A percentile compares a stretch with the other conserved stretches of the same genome.
phyloP scores from a whole-genome alignment of 2,113 vertebrate genomes.

The Helogale parvula region DNA sequence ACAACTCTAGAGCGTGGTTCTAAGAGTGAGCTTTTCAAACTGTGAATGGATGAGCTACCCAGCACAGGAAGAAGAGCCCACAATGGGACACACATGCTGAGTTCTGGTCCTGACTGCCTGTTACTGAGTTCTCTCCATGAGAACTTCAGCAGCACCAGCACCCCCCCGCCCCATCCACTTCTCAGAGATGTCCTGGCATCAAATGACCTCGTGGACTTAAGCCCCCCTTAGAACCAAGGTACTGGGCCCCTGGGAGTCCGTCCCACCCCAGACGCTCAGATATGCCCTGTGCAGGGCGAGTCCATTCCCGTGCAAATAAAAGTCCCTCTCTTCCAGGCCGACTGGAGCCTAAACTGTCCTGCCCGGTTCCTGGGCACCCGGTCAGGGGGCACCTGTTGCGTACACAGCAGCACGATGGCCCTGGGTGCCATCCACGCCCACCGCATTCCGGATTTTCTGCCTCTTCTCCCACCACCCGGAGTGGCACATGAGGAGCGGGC shows the following conservation, averaged over 20 bases:
- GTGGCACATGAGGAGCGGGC: fast-evolving
- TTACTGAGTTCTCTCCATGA: neutral
- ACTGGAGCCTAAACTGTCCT: neutral
- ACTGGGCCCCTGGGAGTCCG: neutral
- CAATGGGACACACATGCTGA: neutral
- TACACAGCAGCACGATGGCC: neutral
- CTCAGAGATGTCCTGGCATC: neutral
- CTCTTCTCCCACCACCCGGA: neutral
- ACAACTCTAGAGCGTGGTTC: neutral
- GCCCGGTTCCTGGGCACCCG: neutral
- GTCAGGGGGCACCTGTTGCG: neutral
- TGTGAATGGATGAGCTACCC: neutral
- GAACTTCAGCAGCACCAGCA: neutral
- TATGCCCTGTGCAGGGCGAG: neutral
- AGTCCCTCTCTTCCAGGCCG: neutral
- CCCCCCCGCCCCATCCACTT: neutral
- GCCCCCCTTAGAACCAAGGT: neutral
- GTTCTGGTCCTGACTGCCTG: neutral
- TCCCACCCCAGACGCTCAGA: too few relatives aligned
- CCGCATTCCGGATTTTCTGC: neutral
- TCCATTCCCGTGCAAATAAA: neutral
- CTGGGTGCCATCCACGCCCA: neutral
- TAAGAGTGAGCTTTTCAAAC: neutral
- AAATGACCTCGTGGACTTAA: too few relatives aligned
- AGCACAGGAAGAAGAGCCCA: neutral